Evolutionary conservation across 2,113 vertebrate species (phyloP).

Genomic region (Tylochromis polylepis): DNA sequence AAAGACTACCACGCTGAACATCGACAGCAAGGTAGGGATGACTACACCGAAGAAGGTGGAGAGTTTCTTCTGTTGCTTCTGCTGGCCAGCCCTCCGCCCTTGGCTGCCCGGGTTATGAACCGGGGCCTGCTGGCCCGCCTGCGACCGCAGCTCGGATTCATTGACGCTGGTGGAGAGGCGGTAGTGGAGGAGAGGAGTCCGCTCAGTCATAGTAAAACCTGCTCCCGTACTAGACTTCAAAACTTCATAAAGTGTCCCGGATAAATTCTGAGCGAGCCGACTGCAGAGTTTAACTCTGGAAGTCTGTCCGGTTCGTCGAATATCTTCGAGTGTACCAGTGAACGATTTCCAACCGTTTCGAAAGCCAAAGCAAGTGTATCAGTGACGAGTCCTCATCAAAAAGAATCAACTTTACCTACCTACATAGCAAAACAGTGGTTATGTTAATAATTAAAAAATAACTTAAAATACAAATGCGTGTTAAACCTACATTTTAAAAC

Average conservation of each 20-base stretch:
- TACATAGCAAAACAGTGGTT: neutral
- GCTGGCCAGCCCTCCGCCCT: slow-evolving; percentile 1
- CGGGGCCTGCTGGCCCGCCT: slow-evolving; percentile 37
- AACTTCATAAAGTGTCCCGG: neutral
- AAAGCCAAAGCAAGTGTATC: neutral
- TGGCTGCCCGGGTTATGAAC: slow-evolving; percentile 5
- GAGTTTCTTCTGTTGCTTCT: slow-evolving; percentile 70
- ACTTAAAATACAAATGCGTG: neutral
- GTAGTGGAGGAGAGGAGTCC: slow-evolving; percentile 83
- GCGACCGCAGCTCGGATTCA: slow-evolving; percentile 50
- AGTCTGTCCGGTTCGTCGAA: neutral
- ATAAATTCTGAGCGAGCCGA: neutral
- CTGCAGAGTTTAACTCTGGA: neutral
- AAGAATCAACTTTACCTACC: neutral
- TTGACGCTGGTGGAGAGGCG: slow-evolving; percentile 76
- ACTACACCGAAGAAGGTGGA: slow-evolving; percentile 87
- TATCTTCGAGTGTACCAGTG: neutral
- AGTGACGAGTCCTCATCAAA: neutral
- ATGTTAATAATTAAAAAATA: neutral
- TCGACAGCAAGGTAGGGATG: slow-evolving; percentile 85
- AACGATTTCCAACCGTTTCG: neutral
- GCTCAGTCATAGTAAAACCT: slow-evolving; percentile 70
- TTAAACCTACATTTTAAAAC: neutral
- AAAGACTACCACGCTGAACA: slow-evolving; percentile 92
- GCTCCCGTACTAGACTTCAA: neutral